phyloP scores from a whole-genome alignment of 2,888 invertebrate genomes.

The Lacanobia oleracea region DNA sequence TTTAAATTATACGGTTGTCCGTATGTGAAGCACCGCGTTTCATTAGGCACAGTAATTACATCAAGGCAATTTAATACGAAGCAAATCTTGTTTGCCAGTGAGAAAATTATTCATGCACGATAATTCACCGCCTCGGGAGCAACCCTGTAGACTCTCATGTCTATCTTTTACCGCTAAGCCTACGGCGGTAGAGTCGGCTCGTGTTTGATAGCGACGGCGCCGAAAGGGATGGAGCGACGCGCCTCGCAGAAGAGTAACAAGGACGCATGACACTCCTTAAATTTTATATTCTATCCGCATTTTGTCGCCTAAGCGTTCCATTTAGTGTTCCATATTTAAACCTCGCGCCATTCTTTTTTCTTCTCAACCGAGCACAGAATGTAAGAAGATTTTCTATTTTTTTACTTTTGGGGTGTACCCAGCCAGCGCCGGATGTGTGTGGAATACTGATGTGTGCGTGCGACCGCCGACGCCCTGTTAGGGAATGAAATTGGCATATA shows the following conservation, averaged over 20 bases:
- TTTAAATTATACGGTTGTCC: constrained; percentile 57
- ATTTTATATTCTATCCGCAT: constrained; percentile 91
- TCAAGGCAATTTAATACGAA: constrained; percentile 78
- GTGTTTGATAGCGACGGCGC: constrained; percentile 82
- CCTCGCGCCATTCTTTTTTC: constrained; percentile 87
- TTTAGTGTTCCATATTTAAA: constrained; percentile 91
- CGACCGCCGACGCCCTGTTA: constrained; percentile 88
- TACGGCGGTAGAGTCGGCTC: constrained; percentile 87
- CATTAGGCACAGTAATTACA: constrained; percentile 77
- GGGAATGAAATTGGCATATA: constrained; percentile 91
- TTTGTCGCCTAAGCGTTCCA: constrained; percentile 91
- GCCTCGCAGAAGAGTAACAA: constrained; percentile 73
- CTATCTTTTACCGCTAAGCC: constrained; percentile 90
- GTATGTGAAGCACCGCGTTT: constrained; percentile 67
- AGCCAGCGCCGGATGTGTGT: constrained; percentile 82
- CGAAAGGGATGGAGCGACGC: constrained; percentile 76
- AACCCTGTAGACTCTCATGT: constrained; percentile 85
- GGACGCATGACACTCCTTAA: constrained; percentile 83
- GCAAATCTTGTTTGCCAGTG: constrained; percentile 77
- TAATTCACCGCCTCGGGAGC: constrained; percentile 79
- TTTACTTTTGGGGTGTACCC: constrained; percentile 82
- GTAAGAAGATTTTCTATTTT: constrained; percentile 84
- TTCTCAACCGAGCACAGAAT: constrained; percentile 83
- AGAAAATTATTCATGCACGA: constrained; percentile 80
- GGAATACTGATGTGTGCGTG: constrained; percentile 90